Percentiles rank a stretch among this genome's conserved stretches.
Evolutionary conservation across 2,888 invertebrate species (phyloP).

Genomic region (Chloroclystis v-ata): DNA sequence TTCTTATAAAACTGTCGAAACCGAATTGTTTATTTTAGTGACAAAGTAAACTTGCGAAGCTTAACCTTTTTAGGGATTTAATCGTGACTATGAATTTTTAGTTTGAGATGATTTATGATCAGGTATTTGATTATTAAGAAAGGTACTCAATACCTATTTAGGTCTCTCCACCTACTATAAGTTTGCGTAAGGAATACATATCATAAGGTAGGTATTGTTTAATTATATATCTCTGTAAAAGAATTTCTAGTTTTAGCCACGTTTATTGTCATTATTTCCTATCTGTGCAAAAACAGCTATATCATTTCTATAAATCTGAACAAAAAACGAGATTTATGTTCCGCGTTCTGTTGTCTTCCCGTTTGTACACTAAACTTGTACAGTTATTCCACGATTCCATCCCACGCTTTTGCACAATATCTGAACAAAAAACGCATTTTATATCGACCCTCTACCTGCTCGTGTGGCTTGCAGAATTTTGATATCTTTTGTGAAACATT

Average conservation of each 20-base stretch:
- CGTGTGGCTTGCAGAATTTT: conserved; percentile 79
- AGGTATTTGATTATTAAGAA: conserved; percentile 2
- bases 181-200: no score
- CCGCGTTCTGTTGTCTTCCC: conserved; percentile 47
- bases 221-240: no score
- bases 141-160: neutral
- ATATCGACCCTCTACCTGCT: conserved; percentile 70
- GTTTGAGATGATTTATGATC: conserved; percentile 15
- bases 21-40: conserved; percentile 65
- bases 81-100: conserved; percentile 41
- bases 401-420: conserved; percentile 76
- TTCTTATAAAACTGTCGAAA: conserved; percentile 39
- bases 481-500: conserved; percentile 71
- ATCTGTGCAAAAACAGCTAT: conserved; percentile 3
- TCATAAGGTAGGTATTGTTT: no score
- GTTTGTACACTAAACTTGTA: conserved; percentile 34
- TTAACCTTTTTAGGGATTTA: conserved; percentile 38
- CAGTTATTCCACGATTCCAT: conserved; percentile 65
- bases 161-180: no score
- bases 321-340: conserved; percentile 48
- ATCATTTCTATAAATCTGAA: conserved; percentile 30
- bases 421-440: conserved; percentile 57
- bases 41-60: conserved; percentile 52
- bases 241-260: no score
- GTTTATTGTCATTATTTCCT: no score